Base-by-base conservation (phyloP, 2,113 vertebrate genomes). In the Lathamus discolor region DNA sequence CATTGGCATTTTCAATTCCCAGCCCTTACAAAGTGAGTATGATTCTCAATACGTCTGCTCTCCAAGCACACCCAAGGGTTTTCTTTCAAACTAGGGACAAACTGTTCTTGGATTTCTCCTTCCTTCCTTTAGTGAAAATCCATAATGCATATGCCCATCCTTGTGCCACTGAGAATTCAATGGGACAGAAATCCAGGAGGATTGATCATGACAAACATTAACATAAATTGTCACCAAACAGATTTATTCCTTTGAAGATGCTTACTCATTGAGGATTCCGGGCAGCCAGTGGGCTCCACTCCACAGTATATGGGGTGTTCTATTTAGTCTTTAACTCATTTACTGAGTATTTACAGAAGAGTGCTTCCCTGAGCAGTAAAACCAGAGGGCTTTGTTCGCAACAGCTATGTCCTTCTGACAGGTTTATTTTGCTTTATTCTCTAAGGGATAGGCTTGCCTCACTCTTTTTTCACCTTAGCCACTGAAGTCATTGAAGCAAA, bases 291-390 rank as follows among this genome's bases (percentile, higher is more conserved):
- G 72, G 78, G 81, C 62, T 95, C 77, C 63, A 0, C 57, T 90
- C 49, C 80, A 17, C 14, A 44, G 69, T 83, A 93, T 68, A 73
- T 72, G 63, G 54, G 67, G 61, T 84, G 80, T 93, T 97, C 96
- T 95, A 95, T 96, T 96, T 93, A 81, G 61, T 83, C 67, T 77
- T 92, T 94, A 90, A 92, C 75, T 90, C 90, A 92, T 95, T 95
- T 95, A 93, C 91, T 92, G 91, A 72, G 46, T 96, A 84, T 94
- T 96, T 96, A 96, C 82, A 93, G 90, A 80, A 91, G 69, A 83
- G 78, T 82, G 68, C 31, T 93, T 87, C 83, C 91, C 86, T 49
- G 52, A 93, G 92, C 94, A 87, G 68, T 94, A 90, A 96, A 96
- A 92, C 44, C 75, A 93, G 52, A 17, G 46, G 61, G 86, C 75